Evolutionary conservation across 2,888 invertebrate genomes (phyloP).

Genomic region (Hydraecia micacea): DNA sequence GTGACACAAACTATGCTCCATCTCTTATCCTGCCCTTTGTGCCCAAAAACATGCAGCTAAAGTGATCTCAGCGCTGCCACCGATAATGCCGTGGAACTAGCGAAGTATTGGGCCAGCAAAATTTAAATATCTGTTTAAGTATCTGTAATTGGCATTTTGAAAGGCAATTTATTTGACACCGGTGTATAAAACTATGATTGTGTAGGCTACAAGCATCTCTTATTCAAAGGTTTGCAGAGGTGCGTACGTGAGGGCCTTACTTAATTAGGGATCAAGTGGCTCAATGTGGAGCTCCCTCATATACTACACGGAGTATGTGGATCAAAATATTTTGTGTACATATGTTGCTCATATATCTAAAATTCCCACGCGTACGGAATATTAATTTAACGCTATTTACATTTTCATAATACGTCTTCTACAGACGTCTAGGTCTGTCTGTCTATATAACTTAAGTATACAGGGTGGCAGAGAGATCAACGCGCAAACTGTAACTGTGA

Average conservation of each 20-base stretch:
- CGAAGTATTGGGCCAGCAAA: neutral
- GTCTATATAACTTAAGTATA: neutral
- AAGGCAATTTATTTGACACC: slow-evolving; percentile 40
- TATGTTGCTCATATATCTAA: slow-evolving; percentile 57
- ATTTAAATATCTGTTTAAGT: too few species aligned
- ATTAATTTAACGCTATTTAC: slow-evolving; percentile 58
- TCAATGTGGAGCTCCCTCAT: slow-evolving; percentile 61
- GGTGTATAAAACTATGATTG: slow-evolving; percentile 56
- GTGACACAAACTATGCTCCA: neutral
- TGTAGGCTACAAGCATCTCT: slow-evolving; percentile 66
- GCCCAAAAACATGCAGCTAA: neutral
- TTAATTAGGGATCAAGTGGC: slow-evolving; percentile 80
- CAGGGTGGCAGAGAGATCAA: neutral
- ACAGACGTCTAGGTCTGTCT: slow-evolving; percentile 18
- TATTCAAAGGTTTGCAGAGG: slow-evolving; percentile 79
- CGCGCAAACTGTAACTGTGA: neutral
- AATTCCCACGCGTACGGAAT: slow-evolving; percentile 56
- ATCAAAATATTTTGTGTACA: slow-evolving; percentile 63
- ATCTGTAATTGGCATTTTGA: slow-evolving; percentile 46
- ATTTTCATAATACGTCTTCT: slow-evolving; percentile 26
- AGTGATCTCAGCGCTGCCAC: neutral
- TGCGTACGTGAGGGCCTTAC: slow-evolving; percentile 78
- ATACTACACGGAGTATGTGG: slow-evolving; percentile 39
- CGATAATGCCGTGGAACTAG: neutral
- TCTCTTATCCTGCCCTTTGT: neutral